Conservation (phyloP, 2,797 vertebrate genomes). For the Morus bassanus region DNA sequence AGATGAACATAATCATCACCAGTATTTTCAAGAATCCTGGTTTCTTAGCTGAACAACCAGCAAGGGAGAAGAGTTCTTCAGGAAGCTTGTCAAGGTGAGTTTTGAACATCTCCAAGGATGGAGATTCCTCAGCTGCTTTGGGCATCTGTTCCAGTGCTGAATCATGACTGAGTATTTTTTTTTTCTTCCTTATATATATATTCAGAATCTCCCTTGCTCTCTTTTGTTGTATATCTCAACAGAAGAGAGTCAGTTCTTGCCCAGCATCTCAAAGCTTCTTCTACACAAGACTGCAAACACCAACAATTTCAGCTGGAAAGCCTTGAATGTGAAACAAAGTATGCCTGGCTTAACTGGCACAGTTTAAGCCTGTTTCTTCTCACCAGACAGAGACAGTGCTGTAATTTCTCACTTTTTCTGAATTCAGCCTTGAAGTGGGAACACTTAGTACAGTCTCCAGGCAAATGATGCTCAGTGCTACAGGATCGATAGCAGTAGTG, state of each 20-base stretch:
- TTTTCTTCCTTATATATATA: not conserved
- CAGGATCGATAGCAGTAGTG: not conserved
- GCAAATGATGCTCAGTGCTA: not conserved
- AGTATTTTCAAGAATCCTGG: not conserved
- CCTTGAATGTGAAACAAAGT: not conserved
- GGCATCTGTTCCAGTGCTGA: not conserved
- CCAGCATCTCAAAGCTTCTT: not conserved
- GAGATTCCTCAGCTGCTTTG: not conserved
- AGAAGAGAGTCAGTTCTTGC: not conserved
- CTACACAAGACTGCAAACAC: not conserved
- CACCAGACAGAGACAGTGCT: not conserved
- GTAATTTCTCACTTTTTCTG: not conserved
- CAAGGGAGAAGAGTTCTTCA: rapidly evolving
- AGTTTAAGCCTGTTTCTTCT: not conserved
- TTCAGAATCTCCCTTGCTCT: not conserved
- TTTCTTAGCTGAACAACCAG: not conserved
- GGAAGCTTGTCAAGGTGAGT: not conserved
- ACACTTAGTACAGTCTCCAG: not conserved
- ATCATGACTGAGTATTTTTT: not conserved
- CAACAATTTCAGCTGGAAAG: not conserved
- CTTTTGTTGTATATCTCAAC: not conserved
- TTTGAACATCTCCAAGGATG: not conserved
- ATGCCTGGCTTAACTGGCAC: not conserved
- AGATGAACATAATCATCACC: not conserved
- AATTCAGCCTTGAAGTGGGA: not conserved